Base-by-base conservation (phyloP, 2,113 vertebrate species). In the Phaethornis superciliosus region DNA sequence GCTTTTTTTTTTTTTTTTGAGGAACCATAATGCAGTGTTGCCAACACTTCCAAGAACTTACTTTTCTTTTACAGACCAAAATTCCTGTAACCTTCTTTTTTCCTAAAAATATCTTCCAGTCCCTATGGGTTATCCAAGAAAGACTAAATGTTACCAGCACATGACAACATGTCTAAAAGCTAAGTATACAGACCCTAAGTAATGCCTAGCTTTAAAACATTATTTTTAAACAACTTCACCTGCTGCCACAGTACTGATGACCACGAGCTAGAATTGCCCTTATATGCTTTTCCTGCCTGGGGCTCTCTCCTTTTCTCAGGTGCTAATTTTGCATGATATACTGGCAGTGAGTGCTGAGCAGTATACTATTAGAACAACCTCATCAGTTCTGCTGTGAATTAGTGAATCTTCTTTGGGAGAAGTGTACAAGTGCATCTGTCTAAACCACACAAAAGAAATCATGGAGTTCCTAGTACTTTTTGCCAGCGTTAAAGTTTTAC, bases 361-460 rank as follows among this genome's bases (percentile, higher is more conserved):
- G 71, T 40, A 56, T 47, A 65, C 15, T 28, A 6, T 58, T 59
- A 40, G 51, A 69, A 79, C 35, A 33, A 58, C 35, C 59, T 78
- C 62, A 11, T 18, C 27, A n/a, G 63, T 49, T 80, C 54, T 69
- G 52, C n/a, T 75, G n/a, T n/a, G 37, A 79, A 52, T 47, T 56
- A 26, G 6, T 37, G 40, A 40, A 40, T 40, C 40, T 40, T 16
- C 65, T 85, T 30, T 49, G 32, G 30, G 60, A 79, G 64, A 93
- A 67, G 23, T 0, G 0, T 51, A 14, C 23, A 58, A 54, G n/a
- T 6, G 5, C 37, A 63, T 60, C 59, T 54, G 17, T 28, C 55
- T 71, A 72, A 93, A 93, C 49, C 23, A 72, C 15, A 17, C 0
- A 0, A 42, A 52, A 72, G 79, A 89, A 81, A 67, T n/a, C 27